Percentiles rank a stretch among this genome's conserved stretches.
These are phyloP conservation scores for Anabacerthia variegaticeps DNA, from an alignment of 2,797 vertebrate species.

Conservation along the genomic window DNA sequence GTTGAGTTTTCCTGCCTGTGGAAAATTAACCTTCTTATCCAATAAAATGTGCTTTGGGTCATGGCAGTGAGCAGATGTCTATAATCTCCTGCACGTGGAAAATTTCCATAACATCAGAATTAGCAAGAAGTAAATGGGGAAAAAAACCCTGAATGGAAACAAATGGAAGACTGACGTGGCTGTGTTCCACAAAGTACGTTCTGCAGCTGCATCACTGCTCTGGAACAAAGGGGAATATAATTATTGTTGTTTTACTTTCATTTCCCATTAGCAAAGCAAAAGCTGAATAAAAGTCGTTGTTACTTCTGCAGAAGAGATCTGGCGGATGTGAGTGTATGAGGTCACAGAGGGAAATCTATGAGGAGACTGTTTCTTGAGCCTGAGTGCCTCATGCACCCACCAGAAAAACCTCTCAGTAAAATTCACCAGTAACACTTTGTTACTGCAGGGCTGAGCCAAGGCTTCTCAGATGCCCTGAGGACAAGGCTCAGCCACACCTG, in stretches of 20 bases:
- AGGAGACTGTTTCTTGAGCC: neutral
- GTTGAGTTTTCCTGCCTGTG: neutral
- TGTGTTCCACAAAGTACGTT: neutral
- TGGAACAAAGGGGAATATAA: slow-evolving; percentile 58
- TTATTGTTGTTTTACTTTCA: slow-evolving; percentile 40
- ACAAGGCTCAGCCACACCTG: neutral
- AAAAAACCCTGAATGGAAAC: slow-evolving; percentile 17
- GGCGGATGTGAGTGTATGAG: neutral
- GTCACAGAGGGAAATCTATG: neutral
- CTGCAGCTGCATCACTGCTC: slow-evolving; percentile 50
- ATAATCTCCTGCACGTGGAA: slow-evolving; percentile 52
- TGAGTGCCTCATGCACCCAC: neutral
- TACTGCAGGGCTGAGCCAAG: neutral
- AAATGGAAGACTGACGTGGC: slow-evolving; percentile 37
- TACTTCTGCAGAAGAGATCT: slow-evolving; percentile 20
- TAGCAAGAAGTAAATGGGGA: slow-evolving; percentile 32
- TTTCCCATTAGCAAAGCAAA: slow-evolving; percentile 40
- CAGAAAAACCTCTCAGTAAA: neutral
- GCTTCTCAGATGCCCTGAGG: neutral
- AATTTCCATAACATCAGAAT: slow-evolving; percentile 63
- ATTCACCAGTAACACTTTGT: neutral
- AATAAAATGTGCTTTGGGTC: neutral
- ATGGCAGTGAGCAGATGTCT: slow-evolving; percentile 27
- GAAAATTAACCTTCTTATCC: slow-evolving; percentile 33
- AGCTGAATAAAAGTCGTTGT: neutral